Evolutionary conservation across 2,113 vertebrate genomes (phyloP).

Genomic region (Tupaia chinensis): DNA sequence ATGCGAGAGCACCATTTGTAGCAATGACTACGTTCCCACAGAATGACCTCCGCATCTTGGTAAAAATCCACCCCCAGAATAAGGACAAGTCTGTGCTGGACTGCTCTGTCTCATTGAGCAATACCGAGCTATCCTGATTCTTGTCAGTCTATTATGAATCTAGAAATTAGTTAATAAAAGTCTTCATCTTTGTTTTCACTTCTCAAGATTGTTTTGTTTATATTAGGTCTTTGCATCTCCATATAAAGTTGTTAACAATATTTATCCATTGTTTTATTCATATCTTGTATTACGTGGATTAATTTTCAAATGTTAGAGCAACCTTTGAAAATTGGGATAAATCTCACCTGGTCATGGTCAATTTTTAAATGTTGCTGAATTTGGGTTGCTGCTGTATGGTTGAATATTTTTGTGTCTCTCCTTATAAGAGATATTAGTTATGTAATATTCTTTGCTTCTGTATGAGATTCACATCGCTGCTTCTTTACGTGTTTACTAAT

Average conservation of each 20-base stretch:
- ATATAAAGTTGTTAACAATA: background rate
- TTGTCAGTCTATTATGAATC: background rate
- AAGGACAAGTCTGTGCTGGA: background rate
- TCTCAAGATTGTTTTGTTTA: background rate
- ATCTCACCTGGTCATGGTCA: background rate
- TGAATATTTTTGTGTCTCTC: background rate
- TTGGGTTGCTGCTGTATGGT: background rate
- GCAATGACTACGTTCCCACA: background rate
- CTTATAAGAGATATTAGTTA: background rate
- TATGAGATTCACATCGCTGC: background rate
- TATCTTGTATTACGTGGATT: background rate
- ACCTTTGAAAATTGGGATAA: background rate
- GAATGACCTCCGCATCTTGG: background rate
- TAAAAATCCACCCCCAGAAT: background rate
- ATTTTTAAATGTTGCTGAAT: background rate
- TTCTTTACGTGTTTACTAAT: background rate
- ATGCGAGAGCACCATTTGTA: background rate
- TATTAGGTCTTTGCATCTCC: background rate
- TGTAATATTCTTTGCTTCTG: background rate
- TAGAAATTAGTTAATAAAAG: background rate
- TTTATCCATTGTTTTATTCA: background rate
- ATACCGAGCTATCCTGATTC: background rate
- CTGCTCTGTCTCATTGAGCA: background rate
- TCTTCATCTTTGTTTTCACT: background rate
- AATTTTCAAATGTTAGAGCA: background rate